Base-by-base conservation (phyloP, 2,888 invertebrate species). In the Rutpela maculata region DNA sequence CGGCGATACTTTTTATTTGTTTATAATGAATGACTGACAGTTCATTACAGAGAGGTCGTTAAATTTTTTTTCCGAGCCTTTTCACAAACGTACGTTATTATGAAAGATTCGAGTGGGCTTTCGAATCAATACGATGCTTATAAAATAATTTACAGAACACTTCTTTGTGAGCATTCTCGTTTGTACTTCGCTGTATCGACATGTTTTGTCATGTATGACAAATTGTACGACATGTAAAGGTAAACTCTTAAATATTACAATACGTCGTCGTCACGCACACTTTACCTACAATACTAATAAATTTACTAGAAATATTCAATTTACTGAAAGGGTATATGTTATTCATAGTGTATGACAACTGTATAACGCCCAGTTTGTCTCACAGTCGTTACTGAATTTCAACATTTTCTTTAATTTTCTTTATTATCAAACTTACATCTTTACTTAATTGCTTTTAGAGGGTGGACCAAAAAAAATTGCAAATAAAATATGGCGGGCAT, bases 61-160 rank as follows among this genome's bases (percentile, higher is more conserved):
- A 65, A 65, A 43, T 22, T 31, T 63, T 63, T 38, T 38, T 12
- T n/a, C n/a, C 38, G 9, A 38, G n/a, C 31, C 38, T 38, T 65
- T 65, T 43, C 43, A 65, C 43, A 43, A 65, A 43, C 65, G 65
- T 43, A 15, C 50, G 65, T 65, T 65, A 65, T 62, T 62, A 62
- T 65, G 17, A 65, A 38, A 65, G 65, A 7, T 18, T 43, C 65
- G 15, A 38, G 43, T 43, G 65, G 65, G 43, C 65, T 10, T 43
- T 43, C 43, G 38, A 65, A 65, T 65, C 43, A 43, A 18, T 12
- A 43, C 18, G 65, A 65, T 43, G n/a, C 38, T 65, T 65, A 65
- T 65, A 12, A 38, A 65, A 65, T 65, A 65, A 65, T 65, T 65
- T 38, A 43, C 65, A 65, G 65, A 38, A 65, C 43, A 65, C 65